A percentile compares a stretch with the other conserved stretches of the same genome.
These are phyloP conservation scores for Xyrichtys novacula DNA, from an alignment of 2,797 vertebrate species.

Conservation along the genomic window DNA sequence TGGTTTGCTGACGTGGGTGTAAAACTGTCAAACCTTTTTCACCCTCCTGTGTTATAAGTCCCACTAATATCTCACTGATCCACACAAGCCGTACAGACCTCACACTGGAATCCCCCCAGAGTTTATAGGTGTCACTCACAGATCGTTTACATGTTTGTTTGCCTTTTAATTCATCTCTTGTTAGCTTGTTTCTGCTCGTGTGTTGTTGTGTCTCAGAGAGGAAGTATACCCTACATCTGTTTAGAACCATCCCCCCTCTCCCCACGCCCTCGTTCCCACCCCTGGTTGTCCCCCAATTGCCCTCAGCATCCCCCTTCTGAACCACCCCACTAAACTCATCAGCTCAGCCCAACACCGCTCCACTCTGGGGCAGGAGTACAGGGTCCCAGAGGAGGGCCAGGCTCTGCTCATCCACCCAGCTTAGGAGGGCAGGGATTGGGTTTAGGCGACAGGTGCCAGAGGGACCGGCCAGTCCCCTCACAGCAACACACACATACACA, in stretches of 20 bases:
- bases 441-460: conserved; percentile 86
- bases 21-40: conserved; percentile 75
- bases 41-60: conserved; percentile 78
- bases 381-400: conserved; percentile 70
- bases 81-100: conserved; percentile 57
- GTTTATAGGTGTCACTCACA: conserved; percentile 18
- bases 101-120: conserved; percentile 23
- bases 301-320: conserved; percentile 51
- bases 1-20: conserved; percentile 66
- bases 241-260: conserved; percentile 4
- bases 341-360: conserved; percentile 45
- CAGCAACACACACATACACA: conserved; percentile 52
- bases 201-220: conserved; percentile 9
- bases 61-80: conserved; percentile 78
- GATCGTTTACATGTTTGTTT: conserved; percentile 39
- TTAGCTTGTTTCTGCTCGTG: conserved; percentile 21
- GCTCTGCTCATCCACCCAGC: conserved; percentile 74
- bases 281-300: conserved; percentile 44
- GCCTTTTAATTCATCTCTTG: conserved; percentile 10
- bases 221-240: conserved; percentile 41
- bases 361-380: conserved; percentile 49
- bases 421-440: conserved; percentile 78
- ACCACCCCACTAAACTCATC: conserved; percentile 54
- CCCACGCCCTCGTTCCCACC: neutral
- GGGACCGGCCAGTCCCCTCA: conserved; percentile 70